Conservation (phyloP, 2,113 vertebrate genomes). For the Alligator sinensis region DNA sequence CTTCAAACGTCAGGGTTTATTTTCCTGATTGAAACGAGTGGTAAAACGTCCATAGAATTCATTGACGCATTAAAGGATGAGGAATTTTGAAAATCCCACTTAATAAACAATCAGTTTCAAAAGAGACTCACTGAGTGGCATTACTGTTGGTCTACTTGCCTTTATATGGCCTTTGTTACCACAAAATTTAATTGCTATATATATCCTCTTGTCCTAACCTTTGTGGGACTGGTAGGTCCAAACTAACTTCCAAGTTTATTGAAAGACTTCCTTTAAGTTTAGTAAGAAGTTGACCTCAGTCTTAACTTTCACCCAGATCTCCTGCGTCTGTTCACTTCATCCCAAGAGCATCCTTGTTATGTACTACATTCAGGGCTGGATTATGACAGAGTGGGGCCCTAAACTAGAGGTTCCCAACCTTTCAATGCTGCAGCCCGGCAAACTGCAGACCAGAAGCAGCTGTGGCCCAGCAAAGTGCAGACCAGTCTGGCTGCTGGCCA, state of each 20-base stretch:
- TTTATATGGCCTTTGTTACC: background rate
- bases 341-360: fast-evolving
- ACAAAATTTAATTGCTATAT: background rate
- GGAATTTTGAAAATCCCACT: background rate
- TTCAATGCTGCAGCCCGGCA: no score
- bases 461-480: no score
- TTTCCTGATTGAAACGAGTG: background rate
- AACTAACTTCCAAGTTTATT: no score
- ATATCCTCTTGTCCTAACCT: no score
- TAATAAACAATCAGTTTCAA: background rate
- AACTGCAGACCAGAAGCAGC: no score
- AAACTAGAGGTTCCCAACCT: background rate
- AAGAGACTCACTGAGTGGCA: background rate
- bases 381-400: no score
- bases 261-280: no score
- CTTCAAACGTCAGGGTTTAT: no score
- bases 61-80: background rate
- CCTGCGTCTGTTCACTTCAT: background rate
- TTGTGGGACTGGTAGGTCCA: no score
- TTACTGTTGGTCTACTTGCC: background rate
- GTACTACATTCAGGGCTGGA: background rate
- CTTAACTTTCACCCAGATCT: background rate
- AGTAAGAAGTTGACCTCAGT: background rate
- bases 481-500: no score
- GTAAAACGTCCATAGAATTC: no score